These are phyloP conservation scores for Nyctereutes procyonoides DNA, from an alignment of 2,113 vertebrate species.

Conservation along the genomic window DNA sequence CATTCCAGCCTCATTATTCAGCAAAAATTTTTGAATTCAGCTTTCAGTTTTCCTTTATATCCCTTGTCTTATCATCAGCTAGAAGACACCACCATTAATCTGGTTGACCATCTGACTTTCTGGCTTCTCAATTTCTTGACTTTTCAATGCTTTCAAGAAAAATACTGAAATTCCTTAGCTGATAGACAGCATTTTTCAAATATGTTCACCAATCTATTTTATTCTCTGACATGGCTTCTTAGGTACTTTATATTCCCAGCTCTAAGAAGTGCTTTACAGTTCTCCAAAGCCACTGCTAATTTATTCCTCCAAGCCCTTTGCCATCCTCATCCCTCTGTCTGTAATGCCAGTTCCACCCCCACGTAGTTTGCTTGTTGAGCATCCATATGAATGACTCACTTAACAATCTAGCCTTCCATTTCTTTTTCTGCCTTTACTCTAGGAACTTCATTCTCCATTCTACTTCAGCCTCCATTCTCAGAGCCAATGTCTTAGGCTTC, in stretches of 20 bases:
- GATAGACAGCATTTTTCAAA: background rate
- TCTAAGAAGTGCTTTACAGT: background rate
- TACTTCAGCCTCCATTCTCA: background rate
- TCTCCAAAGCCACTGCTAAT: background rate
- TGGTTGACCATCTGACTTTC: background rate
- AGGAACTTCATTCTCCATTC: conserved; percentile 9
- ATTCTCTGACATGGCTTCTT: background rate
- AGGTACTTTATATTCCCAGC: conserved; percentile 15
- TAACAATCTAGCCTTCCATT: background rate
- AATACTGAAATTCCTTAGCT: background rate
- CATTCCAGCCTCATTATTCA: background rate
- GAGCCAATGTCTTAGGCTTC: background rate
- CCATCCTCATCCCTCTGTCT: background rate
- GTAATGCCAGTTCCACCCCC: background rate
- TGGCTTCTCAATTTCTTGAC: background rate
- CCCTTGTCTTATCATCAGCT: background rate
- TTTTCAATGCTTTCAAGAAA: conserved; percentile 48
- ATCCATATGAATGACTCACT: conserved; percentile 3
- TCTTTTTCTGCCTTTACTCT: background rate
- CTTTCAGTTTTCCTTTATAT: conserved; percentile 42
- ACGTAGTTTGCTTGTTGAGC: background rate
- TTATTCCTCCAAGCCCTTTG: background rate
- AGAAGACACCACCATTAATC: background rate
- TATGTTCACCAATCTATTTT: background rate
- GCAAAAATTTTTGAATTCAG: background rate